Base-by-base conservation (phyloP, 2,113 vertebrate genomes). In the Platysteira castanea region DNA sequence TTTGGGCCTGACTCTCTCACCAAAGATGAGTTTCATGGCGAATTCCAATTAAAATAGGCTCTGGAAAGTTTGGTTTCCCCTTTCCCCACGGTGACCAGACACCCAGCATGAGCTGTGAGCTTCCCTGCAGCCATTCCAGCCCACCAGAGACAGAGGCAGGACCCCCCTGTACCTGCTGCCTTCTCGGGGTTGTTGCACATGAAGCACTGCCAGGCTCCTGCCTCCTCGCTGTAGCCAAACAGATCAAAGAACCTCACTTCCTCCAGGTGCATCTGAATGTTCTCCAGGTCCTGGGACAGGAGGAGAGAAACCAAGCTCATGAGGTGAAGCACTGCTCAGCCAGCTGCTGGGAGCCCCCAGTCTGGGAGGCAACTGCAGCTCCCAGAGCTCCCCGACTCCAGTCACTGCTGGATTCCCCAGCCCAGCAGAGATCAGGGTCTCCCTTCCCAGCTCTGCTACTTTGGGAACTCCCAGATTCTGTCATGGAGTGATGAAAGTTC, bases 101-200 rank as follows among this genome's bases (percentile, higher is more conserved):
- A 23, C 5, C n/a, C 35, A 31, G 33, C 1, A 4, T 2, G 22
- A 19, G 2, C 70, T 1, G 15, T 2, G 53, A 73, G 53, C 31
- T 33, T 17, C 15, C 0, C 24, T 8, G 30, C 52, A 6, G 4
- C 11, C 28, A 3, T 11, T 15, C 18, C 79, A 78, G 35, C 75
- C 75, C 70, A 19, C 7, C 78, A 6, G 26, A 0, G 61, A 0
- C 33, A 22, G 20, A 2, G 63, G 39, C 47, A n/a, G 65, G 19
- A 28, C 3, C 31, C 52, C 68, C 10, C 9, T 2, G n/a, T 75
- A 99, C 99, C 99, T 65, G 98, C 97, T 50, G 99, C 99, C 94
- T 98, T 99, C 76, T 99, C 99, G 0, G 99, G 99, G 97, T 99
- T 99, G 96, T 99, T 99, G 90, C 99, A 99, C 99, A 99, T 99